A percentile compares a stretch with the other conserved stretches of the same genome.
phyloP scores from a whole-genome alignment of 1,140 invertebrate genomes.

The Drosophila novamexicana region DNA sequence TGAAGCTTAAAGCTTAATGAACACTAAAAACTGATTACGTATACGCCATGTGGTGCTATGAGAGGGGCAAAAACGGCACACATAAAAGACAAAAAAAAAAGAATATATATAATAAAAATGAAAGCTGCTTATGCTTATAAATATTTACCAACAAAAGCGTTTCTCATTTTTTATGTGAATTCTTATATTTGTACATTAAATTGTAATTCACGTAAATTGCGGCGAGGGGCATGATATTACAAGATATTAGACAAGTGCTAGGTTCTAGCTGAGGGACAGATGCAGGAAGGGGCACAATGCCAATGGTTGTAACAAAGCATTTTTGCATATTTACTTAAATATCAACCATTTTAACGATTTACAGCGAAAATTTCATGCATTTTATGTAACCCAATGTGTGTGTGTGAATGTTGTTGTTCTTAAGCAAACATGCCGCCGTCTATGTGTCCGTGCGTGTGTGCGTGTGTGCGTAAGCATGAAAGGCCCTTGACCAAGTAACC shows the following conservation, averaged over 20 bases:
- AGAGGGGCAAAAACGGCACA: background rate
- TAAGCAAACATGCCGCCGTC: constrained; percentile 41
- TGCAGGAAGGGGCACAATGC: constrained; percentile 28
- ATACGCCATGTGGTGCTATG: constrained; percentile 29
- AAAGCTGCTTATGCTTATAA: constrained; percentile 52
- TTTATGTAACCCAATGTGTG: constrained; percentile 48
- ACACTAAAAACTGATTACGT: constrained; percentile 31
- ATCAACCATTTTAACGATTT: constrained; percentile 80
- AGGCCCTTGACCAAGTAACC: constrained; percentile 82
- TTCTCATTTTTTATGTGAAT: constrained; percentile 60
- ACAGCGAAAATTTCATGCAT: constrained; percentile 78
- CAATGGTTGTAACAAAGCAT: constrained; percentile 61
- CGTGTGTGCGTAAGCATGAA: constrained; percentile 51
- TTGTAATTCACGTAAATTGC: constrained; percentile 49
- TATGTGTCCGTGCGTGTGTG: constrained; percentile 28
- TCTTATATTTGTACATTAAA: constrained; percentile 76
- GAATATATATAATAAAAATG: constrained; percentile 5
- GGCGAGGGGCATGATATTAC: background rate
- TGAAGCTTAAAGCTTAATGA: constrained; percentile 10
- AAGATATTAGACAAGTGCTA: background rate
- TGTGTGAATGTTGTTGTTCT: constrained; percentile 25
- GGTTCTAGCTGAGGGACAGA: background rate
- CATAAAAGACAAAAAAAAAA: constrained; percentile 20
- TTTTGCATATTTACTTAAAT: constrained; percentile 82
- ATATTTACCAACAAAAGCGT: constrained; percentile 53